Evolutionary conservation across 2,888 invertebrate genomes (phyloP), one percentile per base, ranked within the genome.

Genomic region (Xestia xanthographa): DNA sequence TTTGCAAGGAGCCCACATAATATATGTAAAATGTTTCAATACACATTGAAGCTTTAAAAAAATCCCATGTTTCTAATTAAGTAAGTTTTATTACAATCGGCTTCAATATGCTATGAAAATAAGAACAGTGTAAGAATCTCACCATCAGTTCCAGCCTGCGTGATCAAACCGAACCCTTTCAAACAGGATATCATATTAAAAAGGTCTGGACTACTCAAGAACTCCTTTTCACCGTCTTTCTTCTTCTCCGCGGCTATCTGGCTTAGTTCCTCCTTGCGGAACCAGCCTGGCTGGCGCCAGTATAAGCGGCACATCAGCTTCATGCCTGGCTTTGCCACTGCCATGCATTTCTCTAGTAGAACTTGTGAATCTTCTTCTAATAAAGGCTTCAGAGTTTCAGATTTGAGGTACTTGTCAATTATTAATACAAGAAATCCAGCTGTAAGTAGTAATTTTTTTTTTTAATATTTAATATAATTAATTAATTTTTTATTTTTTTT

Each of bases 251-350:
- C 77, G 5, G 86, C 85, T 11, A 94, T 93, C 34, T 90, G 81
- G 26, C 81, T 72, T 3, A 95, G 82, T 58, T 92, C 86, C 0
- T 92, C 89, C 8, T 76, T 76, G 60, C 89, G 91, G 75, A 93
- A 94, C 96, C 96, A 97, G 17, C 90, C 87, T 0, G 90, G 88
- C 75, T 93, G 92, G 11, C 93, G 88, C 96, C 96, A 96, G 82
- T 92, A 96, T 58, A 96, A 80, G 5, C 95, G 88, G 84, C 95
- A 95, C 2, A 95, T 90, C 3, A 96, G 77, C 68, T 88, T 90
- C 87, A 93, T 90, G 0, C 93, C 94, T 0, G 93, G 93, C 62
- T 94, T 93, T 0, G 80, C 72, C 0, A 94, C 68, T 22, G 82
- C 67, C 75, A 92, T 80, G 66, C 90, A 92, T 26, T 88, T 90